These are phyloP conservation scores for Zosterops hypoxanthus DNA, from an alignment of 2,113 vertebrate genomes.

Conservation along the genomic window DNA sequence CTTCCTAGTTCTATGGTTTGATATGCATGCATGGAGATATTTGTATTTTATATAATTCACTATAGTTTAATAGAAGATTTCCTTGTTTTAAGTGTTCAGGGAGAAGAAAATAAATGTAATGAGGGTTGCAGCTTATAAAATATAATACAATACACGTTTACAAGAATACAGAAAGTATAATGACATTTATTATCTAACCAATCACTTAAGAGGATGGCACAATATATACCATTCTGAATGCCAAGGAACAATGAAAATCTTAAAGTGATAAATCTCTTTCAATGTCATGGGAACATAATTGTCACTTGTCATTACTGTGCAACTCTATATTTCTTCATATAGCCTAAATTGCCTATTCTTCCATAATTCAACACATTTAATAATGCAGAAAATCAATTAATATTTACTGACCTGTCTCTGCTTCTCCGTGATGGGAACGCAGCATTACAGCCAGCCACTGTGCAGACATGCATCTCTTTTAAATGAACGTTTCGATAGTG, in stretches of 20 bases:
- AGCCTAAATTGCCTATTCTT: constrained; percentile 54
- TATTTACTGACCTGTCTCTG: constrained; percentile 97
- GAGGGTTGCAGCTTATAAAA: constrained; percentile 50
- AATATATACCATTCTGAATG: constrained; percentile 41
- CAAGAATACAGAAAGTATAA: constrained; percentile 47
- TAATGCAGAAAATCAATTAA: constrained; percentile 74
- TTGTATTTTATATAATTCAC: not conserved
- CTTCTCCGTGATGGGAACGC: constrained; percentile 98
- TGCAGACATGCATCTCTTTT: constrained; percentile 99
- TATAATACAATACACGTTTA: constrained; percentile 33
- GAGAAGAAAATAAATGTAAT: constrained; percentile 61
- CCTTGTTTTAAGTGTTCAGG: constrained; percentile 56
- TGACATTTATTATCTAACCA: constrained; percentile 46
- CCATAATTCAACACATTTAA: constrained; percentile 56
- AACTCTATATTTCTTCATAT: constrained; percentile 51
- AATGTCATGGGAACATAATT: constrained; percentile 59
- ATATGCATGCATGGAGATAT: constrained; percentile 59
- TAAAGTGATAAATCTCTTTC: constrained; percentile 45
- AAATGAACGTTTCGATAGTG: constrained; percentile 99
- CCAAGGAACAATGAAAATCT: constrained; percentile 59
- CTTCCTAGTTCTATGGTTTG: constrained; percentile 61
- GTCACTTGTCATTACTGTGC: constrained; percentile 44
- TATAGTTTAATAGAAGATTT: constrained; percentile 29
- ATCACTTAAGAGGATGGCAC: constrained; percentile 26
- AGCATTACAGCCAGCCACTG: constrained; percentile 97